phyloP scores from a whole-genome alignment of 2,113 vertebrate species.

The Globicephala melas region DNA sequence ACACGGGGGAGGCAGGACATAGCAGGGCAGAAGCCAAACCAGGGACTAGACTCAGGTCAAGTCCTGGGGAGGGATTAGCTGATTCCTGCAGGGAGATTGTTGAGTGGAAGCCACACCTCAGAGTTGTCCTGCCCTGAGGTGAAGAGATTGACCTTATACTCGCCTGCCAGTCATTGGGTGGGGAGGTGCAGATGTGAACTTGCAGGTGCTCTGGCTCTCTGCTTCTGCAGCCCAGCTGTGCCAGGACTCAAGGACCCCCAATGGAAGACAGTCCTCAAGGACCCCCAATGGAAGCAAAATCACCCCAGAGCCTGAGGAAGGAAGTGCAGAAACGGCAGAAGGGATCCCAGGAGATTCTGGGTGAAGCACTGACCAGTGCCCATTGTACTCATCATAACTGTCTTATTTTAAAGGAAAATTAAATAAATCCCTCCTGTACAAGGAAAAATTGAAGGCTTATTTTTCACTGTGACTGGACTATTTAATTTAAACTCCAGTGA shows the following conservation, averaged over 20 bases:
- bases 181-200: not conserved
- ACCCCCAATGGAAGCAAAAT: not conserved
- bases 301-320: not conserved
- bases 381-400: not conserved
- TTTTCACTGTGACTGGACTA: not conserved
- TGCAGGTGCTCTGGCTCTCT: not conserved
- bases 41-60: not conserved
- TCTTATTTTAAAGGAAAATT: not conserved
- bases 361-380: not conserved
- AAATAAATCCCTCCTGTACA: not conserved
- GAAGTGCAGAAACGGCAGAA: not conserved
- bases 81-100: not conserved
- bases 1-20: not conserved
- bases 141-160: not conserved
- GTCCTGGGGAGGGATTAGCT: not conserved
- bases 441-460: not conserved
- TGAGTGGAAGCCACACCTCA: not conserved
- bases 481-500: constrained; percentile 4
- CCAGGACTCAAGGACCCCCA: not conserved
- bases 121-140: not conserved
- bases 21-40: not conserved
- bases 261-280: no score
- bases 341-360: not conserved
- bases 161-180: not conserved
- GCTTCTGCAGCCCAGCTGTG: not conserved